phyloP scores from a whole-genome alignment of 2,888 invertebrate species.

The Lumbricus terrestris region DNA sequence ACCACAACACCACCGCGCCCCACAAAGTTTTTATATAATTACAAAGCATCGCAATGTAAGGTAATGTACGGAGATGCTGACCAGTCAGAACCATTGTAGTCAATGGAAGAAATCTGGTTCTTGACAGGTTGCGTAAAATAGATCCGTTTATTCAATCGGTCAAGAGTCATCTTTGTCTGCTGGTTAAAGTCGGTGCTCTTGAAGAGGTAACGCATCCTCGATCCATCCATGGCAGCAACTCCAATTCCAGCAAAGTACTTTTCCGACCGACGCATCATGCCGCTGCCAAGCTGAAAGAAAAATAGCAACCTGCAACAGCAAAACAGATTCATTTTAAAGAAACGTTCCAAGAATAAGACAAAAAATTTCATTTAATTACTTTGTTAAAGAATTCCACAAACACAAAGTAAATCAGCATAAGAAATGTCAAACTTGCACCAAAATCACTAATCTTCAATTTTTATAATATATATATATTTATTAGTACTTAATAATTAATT shows the following conservation, averaged over 20 bases:
- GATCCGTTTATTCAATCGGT: slow-evolving; percentile 82
- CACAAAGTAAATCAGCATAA: not conserved
- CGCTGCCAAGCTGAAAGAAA: slow-evolving; percentile 26
- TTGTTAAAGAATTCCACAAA: not conserved
- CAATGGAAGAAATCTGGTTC: slow-evolving; percentile 92
- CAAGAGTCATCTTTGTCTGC: slow-evolving; percentile 83
- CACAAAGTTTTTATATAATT: no score
- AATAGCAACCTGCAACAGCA: slow-evolving; percentile 30
- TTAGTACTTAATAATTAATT: no score
- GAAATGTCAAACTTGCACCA: no score
- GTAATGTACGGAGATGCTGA: not conserved
- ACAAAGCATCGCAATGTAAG: not conserved
- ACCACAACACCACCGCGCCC: no score
- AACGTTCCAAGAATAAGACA: no score
- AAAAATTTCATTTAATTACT: not conserved
- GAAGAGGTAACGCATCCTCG: not conserved
- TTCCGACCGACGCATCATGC: slow-evolving; percentile 48
- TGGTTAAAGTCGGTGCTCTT: slow-evolving; percentile 49
- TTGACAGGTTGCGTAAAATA: slow-evolving; percentile 95
- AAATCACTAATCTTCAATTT: no score
- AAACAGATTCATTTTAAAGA: not conserved
- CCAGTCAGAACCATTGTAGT: slow-evolving; percentile 83
- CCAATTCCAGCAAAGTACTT: slow-evolving; percentile 68
- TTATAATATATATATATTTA: no score
- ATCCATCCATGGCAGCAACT: slow-evolving; percentile 60